phyloP scores from a whole-genome alignment of 2,113 vertebrate genomes.

The Neodon shergylaensis region DNA sequence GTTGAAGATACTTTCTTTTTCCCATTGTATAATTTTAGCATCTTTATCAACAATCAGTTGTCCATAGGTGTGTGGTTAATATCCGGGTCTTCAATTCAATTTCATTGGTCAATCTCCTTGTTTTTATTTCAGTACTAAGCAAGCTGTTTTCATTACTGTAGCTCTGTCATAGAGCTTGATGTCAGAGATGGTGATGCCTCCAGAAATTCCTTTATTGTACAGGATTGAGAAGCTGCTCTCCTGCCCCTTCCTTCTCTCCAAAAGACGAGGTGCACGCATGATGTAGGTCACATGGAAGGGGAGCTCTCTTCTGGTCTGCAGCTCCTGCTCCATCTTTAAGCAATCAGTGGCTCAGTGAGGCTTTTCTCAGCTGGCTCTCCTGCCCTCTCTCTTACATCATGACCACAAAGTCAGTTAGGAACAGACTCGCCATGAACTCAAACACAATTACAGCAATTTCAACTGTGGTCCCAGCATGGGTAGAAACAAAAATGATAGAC shows the following conservation, averaged over 20 bases:
- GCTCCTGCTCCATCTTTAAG: background rate
- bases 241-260: background rate
- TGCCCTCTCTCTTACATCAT: fast-evolving
- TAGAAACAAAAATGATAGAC: constrained; percentile 83
- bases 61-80: no score
- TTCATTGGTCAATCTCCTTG: no score
- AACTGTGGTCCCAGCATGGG: constrained; percentile 65
- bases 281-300: no score
- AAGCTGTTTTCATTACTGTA: background rate
- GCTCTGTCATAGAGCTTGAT: no score
- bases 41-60: no score
- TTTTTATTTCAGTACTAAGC: no score
- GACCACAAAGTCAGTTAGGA: constrained; percentile 73
- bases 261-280: background rate
- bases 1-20: background rate
- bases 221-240: background rate
- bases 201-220: background rate
- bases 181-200: background rate
- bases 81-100: no score
- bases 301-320: fast-evolving
- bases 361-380: fast-evolving
- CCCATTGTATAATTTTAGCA: no score
- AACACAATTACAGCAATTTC: constrained; percentile 88
- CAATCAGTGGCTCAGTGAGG: constrained; percentile 84
- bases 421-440: constrained; percentile 88